Percentiles rank a stretch among this genome's conserved stretches.
These are phyloP conservation scores for Orestias chungarensis DNA, from an alignment of 2,797 vertebrate genomes.

Conservation along the genomic window DNA sequence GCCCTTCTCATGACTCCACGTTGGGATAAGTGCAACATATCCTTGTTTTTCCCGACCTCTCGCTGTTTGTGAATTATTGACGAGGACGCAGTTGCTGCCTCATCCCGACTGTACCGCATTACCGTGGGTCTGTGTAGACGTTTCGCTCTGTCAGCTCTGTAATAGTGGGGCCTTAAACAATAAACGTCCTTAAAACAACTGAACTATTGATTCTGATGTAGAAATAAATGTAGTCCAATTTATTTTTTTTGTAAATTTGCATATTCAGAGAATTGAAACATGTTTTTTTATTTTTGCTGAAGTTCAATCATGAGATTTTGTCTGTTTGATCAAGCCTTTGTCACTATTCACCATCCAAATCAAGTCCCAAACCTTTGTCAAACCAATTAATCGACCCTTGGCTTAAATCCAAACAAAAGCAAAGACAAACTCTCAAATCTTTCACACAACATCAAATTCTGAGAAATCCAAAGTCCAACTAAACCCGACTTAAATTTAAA, in stretches of 20 bases:
- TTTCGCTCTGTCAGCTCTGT: background rate
- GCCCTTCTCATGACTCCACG: constrained; percentile 73
- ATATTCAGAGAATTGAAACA: too few relatives aligned
- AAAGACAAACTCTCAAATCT: background rate
- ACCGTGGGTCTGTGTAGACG: background rate
- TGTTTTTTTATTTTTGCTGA: too few relatives aligned
- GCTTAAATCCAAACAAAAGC: background rate
- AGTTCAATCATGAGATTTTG: background rate
- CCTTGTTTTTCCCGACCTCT: constrained; percentile 70
- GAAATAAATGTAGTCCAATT: too few relatives aligned
- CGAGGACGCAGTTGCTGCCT: constrained; percentile 57
- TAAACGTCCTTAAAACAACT: background rate
- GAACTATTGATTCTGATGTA: background rate
- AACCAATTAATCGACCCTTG: too few relatives aligned
- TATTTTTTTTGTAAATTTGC: too few relatives aligned
- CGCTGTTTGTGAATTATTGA: constrained; percentile 73
- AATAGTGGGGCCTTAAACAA: background rate
- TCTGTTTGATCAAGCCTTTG: background rate
- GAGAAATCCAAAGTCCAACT: background rate
- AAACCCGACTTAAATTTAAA: too few relatives aligned
- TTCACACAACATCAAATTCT: background rate
- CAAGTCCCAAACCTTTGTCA: background rate
- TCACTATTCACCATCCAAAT: too few relatives aligned
- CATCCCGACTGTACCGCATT: constrained; percentile 17
- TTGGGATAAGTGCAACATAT: constrained; percentile 74